These are phyloP conservation scores for Xylota segnis DNA, from an alignment of 2,888 invertebrate species.

Conservation along the genomic window DNA sequence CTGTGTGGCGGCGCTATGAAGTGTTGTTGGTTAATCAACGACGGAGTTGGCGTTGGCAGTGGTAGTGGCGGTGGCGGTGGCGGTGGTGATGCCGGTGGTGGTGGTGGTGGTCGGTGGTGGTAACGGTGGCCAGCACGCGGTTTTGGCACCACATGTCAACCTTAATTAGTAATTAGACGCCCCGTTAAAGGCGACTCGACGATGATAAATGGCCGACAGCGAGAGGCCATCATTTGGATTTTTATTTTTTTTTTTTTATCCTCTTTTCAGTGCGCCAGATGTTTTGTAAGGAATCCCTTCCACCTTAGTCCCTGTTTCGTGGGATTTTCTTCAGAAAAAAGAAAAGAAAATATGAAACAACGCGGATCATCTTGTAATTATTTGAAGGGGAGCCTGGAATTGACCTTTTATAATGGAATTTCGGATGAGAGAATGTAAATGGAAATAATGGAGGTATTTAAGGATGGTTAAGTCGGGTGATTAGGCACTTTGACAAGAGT, in stretches of 20 bases:
- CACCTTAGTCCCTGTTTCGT: conserved; percentile 31
- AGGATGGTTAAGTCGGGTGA: conserved; percentile 15
- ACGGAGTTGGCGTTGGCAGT: conserved; percentile 44
- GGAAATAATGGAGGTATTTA: conserved; percentile 4
- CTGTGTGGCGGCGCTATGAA: conserved; percentile 51
- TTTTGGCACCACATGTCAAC: conserved; percentile 82
- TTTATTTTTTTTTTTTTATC: conserved; percentile 7
- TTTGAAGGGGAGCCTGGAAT: conserved; percentile 15
- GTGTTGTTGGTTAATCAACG: conserved; percentile 63
- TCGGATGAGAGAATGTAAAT: not conserved
- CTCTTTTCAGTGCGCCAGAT: conserved; percentile 49
- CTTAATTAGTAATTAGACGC: conserved; percentile 80
- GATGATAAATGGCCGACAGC: conserved; percentile 80
- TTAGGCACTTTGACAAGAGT: conserved; percentile 19
- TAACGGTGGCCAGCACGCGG: conserved; percentile 75
- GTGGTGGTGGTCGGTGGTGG: conserved; percentile 27
- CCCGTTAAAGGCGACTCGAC: conserved; percentile 78
- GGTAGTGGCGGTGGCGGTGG: conserved; percentile 45
- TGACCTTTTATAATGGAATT: conserved; percentile 54
- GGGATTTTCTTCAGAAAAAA: conserved; percentile 22
- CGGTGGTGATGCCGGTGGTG: too few species aligned
- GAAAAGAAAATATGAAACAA: conserved; percentile 44
- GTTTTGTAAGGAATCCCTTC: conserved; percentile 30
- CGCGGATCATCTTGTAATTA: conserved; percentile 64
- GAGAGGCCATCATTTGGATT: conserved; percentile 60